Evolutionary conservation across 2,797 vertebrate genomes (phyloP).

Genomic region (Lagorchestes hirsutus): DNA sequence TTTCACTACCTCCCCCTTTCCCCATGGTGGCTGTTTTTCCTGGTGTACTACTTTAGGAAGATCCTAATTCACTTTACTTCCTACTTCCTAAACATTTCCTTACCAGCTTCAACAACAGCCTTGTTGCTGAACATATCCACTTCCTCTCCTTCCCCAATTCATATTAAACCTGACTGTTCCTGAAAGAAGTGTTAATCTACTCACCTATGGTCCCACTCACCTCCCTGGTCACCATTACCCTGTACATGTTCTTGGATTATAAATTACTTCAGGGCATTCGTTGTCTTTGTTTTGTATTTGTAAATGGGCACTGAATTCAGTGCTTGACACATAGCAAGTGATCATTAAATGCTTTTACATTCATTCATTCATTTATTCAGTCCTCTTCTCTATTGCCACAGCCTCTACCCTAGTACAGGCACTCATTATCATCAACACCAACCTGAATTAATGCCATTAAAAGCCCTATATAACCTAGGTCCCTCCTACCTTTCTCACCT

Average conservation of each 20-base stretch:
- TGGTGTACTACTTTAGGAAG: no score
- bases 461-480: not conserved
- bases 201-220: not conserved
- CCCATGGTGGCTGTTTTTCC: no score
- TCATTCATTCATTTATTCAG: not conserved
- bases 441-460: not conserved
- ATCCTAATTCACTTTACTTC: no score
- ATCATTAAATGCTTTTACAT: not conserved
- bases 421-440: not conserved
- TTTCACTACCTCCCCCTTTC: no score
- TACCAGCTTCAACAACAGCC: no score
- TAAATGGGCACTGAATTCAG: not conserved
- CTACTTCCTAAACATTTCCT: no score
- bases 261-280: not conserved
- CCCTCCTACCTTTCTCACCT: not conserved
- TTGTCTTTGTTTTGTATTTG: not conserved
- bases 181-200: not conserved
- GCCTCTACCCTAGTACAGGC: not conserved
- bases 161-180: not conserved
- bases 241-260: not conserved
- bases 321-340: not conserved
- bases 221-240: not conserved
- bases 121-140: not conserved
- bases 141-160: not conserved
- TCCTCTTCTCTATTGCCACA: not conserved